Conservation (phyloP, 2,797 vertebrate genomes). For the Echeneis naucrates region DNA sequence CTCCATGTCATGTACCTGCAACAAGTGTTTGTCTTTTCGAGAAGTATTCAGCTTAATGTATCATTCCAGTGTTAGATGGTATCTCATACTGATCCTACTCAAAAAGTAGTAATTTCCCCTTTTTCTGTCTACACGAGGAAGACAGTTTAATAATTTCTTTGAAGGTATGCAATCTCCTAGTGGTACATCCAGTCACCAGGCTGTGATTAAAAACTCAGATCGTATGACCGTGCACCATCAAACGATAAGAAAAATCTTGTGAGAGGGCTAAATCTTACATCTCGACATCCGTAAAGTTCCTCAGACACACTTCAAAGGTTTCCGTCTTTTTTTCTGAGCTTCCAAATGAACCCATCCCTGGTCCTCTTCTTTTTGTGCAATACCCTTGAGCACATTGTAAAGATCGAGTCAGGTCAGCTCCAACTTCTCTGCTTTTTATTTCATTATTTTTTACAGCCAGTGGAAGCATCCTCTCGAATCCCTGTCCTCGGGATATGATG, state of each 20-base stretch:
- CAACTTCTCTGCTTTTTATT: slow-evolving; percentile 43
- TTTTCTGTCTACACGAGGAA: not conserved
- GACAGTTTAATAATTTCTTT: not conserved
- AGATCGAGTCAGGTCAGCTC: slow-evolving; percentile 56
- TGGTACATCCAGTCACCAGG: not conserved
- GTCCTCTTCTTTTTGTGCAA: slow-evolving; percentile 31
- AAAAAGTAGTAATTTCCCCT: not conserved
- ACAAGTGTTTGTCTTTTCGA: not conserved
- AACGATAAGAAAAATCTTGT: slow-evolving; percentile 13
- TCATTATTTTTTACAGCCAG: slow-evolving; percentile 63
- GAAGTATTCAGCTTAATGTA: not conserved
- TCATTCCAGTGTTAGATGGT: not conserved
- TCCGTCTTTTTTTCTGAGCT: slow-evolving; percentile 34
- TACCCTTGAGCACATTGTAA: slow-evolving; percentile 53
- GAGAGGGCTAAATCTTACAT: slow-evolving; percentile 20
- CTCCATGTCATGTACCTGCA: not conserved
- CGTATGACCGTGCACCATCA: slow-evolving; percentile 18
- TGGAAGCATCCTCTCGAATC: slow-evolving; percentile 35
- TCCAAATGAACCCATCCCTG: slow-evolving; percentile 30
- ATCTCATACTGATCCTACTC: not conserved
- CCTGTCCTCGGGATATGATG: slow-evolving; percentile 24
- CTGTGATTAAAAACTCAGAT: slow-evolving; percentile 30
- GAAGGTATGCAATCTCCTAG: not conserved
- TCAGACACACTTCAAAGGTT: slow-evolving; percentile 36
- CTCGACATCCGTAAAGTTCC: slow-evolving; percentile 22